phyloP scores from a whole-genome alignment of 2,113 vertebrate species.

The Panthera leo region DNA sequence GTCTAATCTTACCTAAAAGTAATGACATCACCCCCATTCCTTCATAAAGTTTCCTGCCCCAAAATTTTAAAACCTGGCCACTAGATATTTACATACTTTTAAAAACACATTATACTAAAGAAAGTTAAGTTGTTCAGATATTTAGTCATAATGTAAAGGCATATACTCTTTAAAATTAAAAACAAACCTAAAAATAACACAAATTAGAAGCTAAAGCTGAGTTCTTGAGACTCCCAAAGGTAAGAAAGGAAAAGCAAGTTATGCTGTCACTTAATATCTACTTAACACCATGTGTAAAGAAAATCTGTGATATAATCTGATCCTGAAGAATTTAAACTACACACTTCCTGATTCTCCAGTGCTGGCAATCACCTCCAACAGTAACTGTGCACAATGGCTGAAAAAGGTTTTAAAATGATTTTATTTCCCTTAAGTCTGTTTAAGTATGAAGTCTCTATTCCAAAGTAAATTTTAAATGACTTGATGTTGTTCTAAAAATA shows the following conservation, averaged over 20 bases:
- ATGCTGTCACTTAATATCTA: conserved; percentile 14
- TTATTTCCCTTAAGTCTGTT: neutral
- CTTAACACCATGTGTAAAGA: conserved; percentile 48
- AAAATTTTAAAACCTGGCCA: neutral
- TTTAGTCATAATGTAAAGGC: neutral
- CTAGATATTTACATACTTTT: neutral
- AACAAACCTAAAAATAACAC: conserved; percentile 56
- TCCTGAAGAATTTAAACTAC: conserved; percentile 60
- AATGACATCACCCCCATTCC: neutral
- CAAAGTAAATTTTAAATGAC: conserved; percentile 42
- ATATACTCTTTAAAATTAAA: conserved; percentile 33
- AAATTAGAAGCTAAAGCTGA: conserved; percentile 33
- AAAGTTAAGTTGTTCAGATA: neutral
- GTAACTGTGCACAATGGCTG: neutral
- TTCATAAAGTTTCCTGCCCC: neutral
- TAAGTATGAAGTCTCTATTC: neutral
- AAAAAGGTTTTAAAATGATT: conserved; percentile 53
- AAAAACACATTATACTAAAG: neutral
- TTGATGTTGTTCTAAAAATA: conserved; percentile 27
- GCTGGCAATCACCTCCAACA: neutral
- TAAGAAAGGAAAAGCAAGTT: conserved; percentile 32
- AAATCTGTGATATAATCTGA: conserved; percentile 56
- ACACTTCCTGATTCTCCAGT: conserved; percentile 47
- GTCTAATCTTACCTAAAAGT: conserved; percentile 56
- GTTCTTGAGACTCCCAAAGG: conserved; percentile 42